Evolutionary conservation across 1,140 invertebrate species (phyloP).

Genomic region (Diabrotica undecimpunctata): DNA sequence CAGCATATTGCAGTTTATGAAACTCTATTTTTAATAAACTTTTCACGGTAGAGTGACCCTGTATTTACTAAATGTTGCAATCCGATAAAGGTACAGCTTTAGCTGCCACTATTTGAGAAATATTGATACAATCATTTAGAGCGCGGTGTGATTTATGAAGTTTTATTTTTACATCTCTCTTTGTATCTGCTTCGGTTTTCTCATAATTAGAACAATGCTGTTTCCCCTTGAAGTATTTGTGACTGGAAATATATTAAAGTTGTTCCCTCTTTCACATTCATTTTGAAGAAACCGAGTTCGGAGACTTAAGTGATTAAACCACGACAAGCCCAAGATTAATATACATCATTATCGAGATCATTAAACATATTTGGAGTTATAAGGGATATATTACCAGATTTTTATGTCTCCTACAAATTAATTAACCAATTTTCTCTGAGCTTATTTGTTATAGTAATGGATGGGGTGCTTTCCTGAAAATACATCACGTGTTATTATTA

Average conservation of each 20-base stretch:
- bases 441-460: constrained; percentile 1
- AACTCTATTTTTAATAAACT: background rate
- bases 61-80: background rate
- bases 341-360: constrained; percentile 2
- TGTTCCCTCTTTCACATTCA: background rate
- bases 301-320: background rate
- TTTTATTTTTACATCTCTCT: constrained; percentile 3
- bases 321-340: constrained; percentile 2
- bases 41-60: background rate
- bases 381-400: constrained; percentile 2
- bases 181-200: background rate
- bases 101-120: background rate
- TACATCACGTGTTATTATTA: background rate
- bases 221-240: constrained; percentile 2
- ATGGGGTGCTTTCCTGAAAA: background rate
- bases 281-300: background rate
- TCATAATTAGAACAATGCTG: constrained; percentile 2
- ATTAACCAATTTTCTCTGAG: constrained; percentile 1
- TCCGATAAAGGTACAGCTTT: background rate
- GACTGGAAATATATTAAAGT: constrained; percentile 2
- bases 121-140: constrained; percentile 1
- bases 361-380: constrained; percentile 3
- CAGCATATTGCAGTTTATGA: no score
- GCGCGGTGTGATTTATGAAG: constrained; percentile 1
- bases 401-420: constrained; percentile 3